Percentiles rank a stretch among this genome's conserved stretches.
Evolutionary conservation across 1,140 invertebrate genomes (phyloP).

Genomic region (Vanessa tameamea): DNA sequence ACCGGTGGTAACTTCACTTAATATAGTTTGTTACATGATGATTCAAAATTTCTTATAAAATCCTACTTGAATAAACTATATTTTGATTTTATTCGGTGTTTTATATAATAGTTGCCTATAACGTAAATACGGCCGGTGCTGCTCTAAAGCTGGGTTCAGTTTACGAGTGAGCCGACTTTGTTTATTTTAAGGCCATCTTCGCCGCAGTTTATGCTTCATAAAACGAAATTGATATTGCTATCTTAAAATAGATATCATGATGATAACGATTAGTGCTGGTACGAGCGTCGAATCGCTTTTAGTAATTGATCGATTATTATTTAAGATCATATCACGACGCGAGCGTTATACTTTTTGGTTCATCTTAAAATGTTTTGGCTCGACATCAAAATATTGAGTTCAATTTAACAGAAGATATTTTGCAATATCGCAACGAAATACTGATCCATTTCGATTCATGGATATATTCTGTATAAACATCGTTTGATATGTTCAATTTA

Average conservation of each 20-base stretch:
- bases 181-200: conserved; percentile 34
- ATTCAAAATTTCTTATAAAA: too few relatives aligned
- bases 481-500: too few relatives aligned
- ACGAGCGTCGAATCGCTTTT: not conserved
- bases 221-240: conserved; percentile 37
- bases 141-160: conserved; percentile 18
- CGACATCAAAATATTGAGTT: not conserved
- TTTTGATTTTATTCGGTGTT: not conserved
- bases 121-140: not conserved
- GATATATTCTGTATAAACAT: too few relatives aligned
- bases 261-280: not conserved
- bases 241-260: conserved; percentile 25
- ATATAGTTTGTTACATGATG: too few relatives aligned
- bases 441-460: too few relatives aligned
- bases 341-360: not conserved
- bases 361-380: conserved; percentile 3
- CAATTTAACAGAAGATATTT: conserved; percentile 1
- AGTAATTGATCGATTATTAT: not conserved
- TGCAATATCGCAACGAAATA: not conserved
- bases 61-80: too few relatives aligned
- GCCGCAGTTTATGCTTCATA: conserved; percentile 34
- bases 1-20: too few relatives aligned
- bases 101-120: conserved; percentile 9
- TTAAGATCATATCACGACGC: not conserved
- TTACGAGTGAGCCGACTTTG: conserved; percentile 26